Conservation (phyloP, 2,797 vertebrate species). For the Loris lydekkerianus region DNA sequence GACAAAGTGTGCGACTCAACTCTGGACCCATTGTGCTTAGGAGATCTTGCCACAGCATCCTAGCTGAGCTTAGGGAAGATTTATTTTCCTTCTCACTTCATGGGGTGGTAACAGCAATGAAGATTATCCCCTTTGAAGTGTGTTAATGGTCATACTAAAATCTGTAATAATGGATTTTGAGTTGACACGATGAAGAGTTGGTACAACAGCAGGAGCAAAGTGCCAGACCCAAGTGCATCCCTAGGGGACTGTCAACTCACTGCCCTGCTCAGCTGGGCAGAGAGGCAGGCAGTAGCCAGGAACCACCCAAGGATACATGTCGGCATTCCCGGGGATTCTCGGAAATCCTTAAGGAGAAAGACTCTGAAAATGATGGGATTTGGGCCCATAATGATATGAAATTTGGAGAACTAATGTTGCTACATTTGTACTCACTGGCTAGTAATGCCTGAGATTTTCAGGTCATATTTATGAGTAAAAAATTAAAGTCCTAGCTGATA, state of each 20-base stretch:
- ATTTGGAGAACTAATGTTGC: constrained; percentile 1
- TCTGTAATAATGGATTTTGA: not conserved
- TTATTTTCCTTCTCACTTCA: not conserved
- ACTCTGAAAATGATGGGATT: constrained; percentile 20
- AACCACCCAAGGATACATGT: not conserved
- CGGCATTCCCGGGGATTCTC: not conserved
- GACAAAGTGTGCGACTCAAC: not conserved
- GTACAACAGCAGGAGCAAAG: not conserved
- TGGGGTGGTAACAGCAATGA: not conserved
- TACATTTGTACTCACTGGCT: not conserved
- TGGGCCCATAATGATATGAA: not conserved
- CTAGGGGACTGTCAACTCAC: rapidly evolving
- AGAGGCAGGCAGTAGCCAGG: not conserved
- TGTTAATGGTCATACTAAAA: not conserved
- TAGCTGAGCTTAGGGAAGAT: not conserved
- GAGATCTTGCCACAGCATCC: not conserved
- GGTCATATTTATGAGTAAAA: constrained; percentile 45
- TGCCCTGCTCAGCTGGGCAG: not conserved
- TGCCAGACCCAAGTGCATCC: not conserved
- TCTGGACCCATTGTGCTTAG: not conserved
- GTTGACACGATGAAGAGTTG: not conserved
- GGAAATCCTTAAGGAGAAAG: not conserved
- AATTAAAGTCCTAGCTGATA: constrained; percentile 29
- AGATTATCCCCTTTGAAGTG: not conserved
- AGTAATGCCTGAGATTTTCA: not conserved